phyloP scores from a whole-genome alignment of 2,797 vertebrate genomes.

The Falco concolor region DNA sequence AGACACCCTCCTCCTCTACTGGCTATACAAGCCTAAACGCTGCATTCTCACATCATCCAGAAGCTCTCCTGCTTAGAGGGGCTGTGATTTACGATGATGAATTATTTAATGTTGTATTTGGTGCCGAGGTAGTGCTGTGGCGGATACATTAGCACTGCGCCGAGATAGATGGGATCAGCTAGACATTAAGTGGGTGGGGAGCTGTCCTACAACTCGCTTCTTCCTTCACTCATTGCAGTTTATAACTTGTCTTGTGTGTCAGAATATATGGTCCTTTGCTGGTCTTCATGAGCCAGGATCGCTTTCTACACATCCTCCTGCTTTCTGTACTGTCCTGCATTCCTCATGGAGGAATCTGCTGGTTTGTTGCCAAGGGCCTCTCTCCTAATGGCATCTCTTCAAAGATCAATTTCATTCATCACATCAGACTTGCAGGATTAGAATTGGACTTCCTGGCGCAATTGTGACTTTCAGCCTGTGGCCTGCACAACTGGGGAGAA shows the following conservation, averaged over 20 bases:
- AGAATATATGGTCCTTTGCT: neutral
- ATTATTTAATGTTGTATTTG: neutral
- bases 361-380: neutral
- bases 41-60: neutral
- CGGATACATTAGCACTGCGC: neutral
- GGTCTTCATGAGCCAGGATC: neutral
- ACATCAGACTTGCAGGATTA: no score
- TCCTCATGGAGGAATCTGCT: neutral
- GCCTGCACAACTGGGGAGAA: neutral
- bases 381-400: neutral
- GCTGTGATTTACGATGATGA: neutral
- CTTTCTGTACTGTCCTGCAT: neutral
- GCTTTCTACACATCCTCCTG: neutral
- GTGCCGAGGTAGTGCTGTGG: neutral
- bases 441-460: neutral
- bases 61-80: neutral
- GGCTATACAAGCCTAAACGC: neutral
- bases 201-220: neutral
- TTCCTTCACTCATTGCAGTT: neutral
- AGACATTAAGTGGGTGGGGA: neutral
- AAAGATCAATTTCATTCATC: neutral
- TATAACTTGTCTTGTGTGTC: neutral
- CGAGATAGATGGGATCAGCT: neutral
- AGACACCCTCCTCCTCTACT: neutral
- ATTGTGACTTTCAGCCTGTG: neutral